Conservation (phyloP, 2,113 vertebrate species). For the Saguinus imperator region DNA sequence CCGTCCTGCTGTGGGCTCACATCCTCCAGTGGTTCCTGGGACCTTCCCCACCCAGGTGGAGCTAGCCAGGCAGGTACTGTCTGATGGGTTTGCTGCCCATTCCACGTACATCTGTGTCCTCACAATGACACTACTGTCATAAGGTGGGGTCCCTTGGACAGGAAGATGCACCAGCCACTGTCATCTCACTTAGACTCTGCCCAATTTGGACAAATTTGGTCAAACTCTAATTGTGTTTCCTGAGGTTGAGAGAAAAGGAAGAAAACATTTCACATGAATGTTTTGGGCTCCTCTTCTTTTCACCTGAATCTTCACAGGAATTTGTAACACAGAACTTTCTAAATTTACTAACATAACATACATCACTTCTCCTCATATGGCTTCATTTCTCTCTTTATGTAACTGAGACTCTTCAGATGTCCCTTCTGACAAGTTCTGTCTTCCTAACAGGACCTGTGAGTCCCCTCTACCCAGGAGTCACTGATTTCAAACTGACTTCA, state of each 20-base stretch:
- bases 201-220: not conserved
- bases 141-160: rapidly evolving
- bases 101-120: not conserved
- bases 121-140: no score
- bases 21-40: rapidly evolving
- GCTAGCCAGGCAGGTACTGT: not conserved
- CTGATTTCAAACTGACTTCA: not conserved
- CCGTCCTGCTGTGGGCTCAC: not conserved
- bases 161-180: not conserved
- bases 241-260: not conserved
- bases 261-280: not conserved
- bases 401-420: not conserved
- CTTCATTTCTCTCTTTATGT: not conserved
- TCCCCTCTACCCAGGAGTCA: not conserved
- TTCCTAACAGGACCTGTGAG: not conserved
- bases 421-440: not conserved
- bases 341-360: not conserved
- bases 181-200: not conserved
- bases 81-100: not conserved
- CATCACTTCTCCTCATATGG: not conserved
- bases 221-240: not conserved
- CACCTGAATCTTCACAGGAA: not conserved
- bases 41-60: no score
- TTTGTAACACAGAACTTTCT: not conserved
- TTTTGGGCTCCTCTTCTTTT: not conserved